Percentiles rank a stretch among this genome's conserved stretches.
phyloP scores from a whole-genome alignment of 64 coral and sea anemone genomes.

The Montipora sp. region DNA sequence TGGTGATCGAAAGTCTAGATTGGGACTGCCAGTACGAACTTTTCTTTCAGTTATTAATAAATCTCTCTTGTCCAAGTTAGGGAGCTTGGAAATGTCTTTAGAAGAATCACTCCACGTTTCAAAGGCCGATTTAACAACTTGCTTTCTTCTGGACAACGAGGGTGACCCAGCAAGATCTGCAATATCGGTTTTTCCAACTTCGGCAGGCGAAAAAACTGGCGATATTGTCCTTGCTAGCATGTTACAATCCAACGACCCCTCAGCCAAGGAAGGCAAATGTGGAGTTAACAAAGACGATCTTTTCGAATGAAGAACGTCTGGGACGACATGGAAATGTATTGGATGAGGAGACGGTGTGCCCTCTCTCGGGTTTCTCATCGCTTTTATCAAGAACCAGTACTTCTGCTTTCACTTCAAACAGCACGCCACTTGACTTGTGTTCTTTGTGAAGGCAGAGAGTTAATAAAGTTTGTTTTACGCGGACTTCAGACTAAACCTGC shows the following conservation, averaged over 20 bases:
- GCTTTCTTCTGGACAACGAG: neutral
- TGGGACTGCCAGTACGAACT: neutral
- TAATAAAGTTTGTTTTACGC: too few species aligned
- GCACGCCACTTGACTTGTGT: too few species aligned
- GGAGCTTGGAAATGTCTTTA: neutral
- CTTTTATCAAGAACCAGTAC: neutral
- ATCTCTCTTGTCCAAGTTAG: constrained; percentile 1
- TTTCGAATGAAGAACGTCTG: neutral
- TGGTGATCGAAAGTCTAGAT: neutral
- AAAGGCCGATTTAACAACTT: neutral
- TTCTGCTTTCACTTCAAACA: neutral
- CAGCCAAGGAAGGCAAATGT: constrained; percentile 12
- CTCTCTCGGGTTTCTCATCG: neutral
- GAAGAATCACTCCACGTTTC: neutral
- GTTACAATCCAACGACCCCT: constrained; percentile 22
- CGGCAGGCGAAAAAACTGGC: neutral
- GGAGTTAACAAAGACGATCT: neutral
- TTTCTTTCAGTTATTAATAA: neutral
- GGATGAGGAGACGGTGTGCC: neutral
- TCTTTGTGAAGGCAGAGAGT: too few species aligned
- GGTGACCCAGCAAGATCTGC: constrained; percentile 5
- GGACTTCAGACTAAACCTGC: too few species aligned
- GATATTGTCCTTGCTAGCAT: neutral
- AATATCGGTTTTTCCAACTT: constrained; percentile 19
- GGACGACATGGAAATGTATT: neutral